Conservation (phyloP, 2,113 vertebrate species). For the Hyla sarda region DNA sequence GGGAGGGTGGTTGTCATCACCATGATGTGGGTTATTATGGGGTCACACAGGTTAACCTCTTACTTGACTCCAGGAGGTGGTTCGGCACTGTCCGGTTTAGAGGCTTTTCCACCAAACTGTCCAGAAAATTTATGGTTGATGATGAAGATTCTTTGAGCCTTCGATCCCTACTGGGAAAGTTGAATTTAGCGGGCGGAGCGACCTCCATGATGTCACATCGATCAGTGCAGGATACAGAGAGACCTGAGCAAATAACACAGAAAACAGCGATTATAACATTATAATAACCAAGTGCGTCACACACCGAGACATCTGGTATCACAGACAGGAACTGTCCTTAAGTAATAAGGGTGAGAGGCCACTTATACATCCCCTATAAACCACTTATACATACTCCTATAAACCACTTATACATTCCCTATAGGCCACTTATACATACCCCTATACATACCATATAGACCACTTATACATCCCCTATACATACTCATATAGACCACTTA, state of each 20-base stretch:
- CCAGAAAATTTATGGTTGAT: neutral
- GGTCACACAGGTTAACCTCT: neutral
- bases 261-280: neutral
- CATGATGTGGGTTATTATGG: neutral
- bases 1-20: neutral
- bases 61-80: slow-evolving; percentile 49
- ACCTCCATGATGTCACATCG: slow-evolving; percentile 30
- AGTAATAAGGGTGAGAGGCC: no score
- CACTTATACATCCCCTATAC: no score
- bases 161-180: neutral
- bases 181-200: neutral
- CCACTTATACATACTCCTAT: no score
- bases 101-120: neutral
- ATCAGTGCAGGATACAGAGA: neutral
- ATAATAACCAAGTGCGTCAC: no score
- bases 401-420: no score
- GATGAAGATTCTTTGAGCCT: slow-evolving; percentile 1
- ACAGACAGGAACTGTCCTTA: no score
- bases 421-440: no score
- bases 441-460: no score
- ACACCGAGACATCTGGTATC: no score
- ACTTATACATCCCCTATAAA: no score
- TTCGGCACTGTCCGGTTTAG: neutral
- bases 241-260: neutral
- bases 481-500: no score